phyloP scores from a whole-genome alignment of 2,797 vertebrate genomes.

The Acanthornis magna region DNA sequence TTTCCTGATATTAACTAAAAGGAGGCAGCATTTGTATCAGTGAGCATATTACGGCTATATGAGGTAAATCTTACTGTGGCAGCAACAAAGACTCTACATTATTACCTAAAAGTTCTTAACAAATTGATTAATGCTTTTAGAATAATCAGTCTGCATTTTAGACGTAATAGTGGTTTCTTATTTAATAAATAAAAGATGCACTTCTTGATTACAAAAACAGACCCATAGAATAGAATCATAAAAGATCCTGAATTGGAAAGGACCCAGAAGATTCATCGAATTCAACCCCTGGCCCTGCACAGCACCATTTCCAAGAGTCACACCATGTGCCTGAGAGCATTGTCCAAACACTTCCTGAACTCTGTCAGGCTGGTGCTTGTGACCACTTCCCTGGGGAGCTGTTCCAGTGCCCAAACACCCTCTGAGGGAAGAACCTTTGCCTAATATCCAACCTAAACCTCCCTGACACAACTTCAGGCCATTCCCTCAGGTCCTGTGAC shows the following conservation, averaged over 20 bases:
- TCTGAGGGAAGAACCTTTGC: rapidly evolving
- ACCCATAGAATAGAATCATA: background rate
- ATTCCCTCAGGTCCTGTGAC: background rate
- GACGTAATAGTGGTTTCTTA: slow-evolving; percentile 51
- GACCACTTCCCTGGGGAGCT: background rate
- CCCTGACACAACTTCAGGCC: background rate
- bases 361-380: background rate
- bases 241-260: background rate
- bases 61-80: slow-evolving; percentile 19
- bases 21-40: slow-evolving; percentile 66
- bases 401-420: background rate
- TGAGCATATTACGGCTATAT: slow-evolving; percentile 51
- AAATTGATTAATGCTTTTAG: slow-evolving; percentile 75
- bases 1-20: slow-evolving; percentile 74
- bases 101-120: slow-evolving; percentile 62
- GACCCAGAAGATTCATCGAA: background rate
- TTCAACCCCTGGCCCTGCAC: background rate
- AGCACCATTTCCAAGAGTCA: background rate
- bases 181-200: slow-evolving; percentile 56
- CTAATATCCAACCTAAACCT: background rate
- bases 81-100: slow-evolving; percentile 58
- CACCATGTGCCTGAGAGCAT: background rate
- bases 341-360: background rate
- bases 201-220: slow-evolving; percentile 15
- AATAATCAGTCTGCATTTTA: slow-evolving; percentile 75